Conservation (phyloP, 2,888 invertebrate species). For the Merodon equestris region DNA sequence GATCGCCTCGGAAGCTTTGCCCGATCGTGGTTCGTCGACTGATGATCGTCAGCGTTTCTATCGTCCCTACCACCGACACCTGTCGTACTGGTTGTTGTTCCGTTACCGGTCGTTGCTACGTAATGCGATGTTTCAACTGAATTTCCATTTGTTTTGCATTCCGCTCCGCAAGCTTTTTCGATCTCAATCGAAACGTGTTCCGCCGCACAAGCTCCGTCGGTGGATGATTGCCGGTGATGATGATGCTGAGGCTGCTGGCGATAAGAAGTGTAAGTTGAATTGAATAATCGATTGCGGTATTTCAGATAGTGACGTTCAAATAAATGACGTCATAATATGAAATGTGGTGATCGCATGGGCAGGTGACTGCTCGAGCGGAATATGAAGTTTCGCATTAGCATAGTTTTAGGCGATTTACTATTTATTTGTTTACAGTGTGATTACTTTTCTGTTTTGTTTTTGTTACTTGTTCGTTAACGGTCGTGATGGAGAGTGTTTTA, state of each 20-base stretch:
- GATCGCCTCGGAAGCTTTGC: conserved; percentile 57
- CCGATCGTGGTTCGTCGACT: conserved; percentile 37
- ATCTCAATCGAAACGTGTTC: conserved; percentile 71
- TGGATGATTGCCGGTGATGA: conserved; percentile 19
- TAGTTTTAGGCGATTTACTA: conserved; percentile 67
- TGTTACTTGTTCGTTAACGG: not conserved
- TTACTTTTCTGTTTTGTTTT: conserved; percentile 4
- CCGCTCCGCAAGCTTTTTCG: conserved; percentile 67
- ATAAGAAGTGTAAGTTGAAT: conserved; percentile 68
- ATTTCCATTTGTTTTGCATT: conserved; percentile 56
- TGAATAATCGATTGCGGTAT: conserved; percentile 71
- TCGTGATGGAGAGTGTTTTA: not conserved
- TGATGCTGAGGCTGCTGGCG: conserved; percentile 57
- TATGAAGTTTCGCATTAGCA: conserved; percentile 74
- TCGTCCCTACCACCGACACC: conserved; percentile 35
- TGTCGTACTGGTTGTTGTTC: conserved; percentile 41
- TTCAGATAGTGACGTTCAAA: conserved; percentile 72
- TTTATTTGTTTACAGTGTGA: conserved; percentile 12
- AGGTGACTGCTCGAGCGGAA: conserved; percentile 73
- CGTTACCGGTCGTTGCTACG: conserved; percentile 57
- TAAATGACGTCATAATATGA: conserved; percentile 74
- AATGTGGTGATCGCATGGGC: conserved; percentile 72
- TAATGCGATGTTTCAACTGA: conserved; percentile 24
- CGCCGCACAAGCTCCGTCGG: conserved; percentile 39
- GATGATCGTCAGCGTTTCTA: conserved; percentile 27